Evolutionary conservation across 2,888 invertebrate genomes (phyloP), one percentile per base, ranked within the genome.

Genomic region (Selenia dentaria): DNA sequence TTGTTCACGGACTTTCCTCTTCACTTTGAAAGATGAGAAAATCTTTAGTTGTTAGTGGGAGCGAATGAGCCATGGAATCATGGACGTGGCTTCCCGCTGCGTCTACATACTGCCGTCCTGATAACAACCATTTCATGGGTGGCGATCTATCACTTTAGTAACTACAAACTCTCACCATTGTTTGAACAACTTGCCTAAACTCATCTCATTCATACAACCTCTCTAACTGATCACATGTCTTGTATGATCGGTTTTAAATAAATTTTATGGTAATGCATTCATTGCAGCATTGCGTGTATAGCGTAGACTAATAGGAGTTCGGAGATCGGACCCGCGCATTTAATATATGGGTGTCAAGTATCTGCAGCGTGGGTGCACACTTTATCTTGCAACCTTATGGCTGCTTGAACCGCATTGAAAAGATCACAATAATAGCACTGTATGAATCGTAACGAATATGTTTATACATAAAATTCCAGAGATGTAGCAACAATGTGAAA

Each of bases 71-170:
- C 8, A 2, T 31, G 31, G 36, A 22, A 1, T 10, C 25, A 10
- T 47, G 67, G 59, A 51, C 52, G 52, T 54, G 62, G 65, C 64
- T 60, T 69, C 78, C 80, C 75, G 77, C 70, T 53, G 80, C 57
- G 76, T 63, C 66, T 57, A 59, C 61, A 56, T 53, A 63, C 54
- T 55, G 65, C 54, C 46, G 28, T 51, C 56, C 59, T 58, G 79
- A 79, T 82, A 80, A 77, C 70, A 76, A 75, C 79, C 73, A 72
- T 73, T 69, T 74, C 74, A 78, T 75, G 82, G 79, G 76, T 76
- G 80, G 79, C 70, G 66, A 64, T 70, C 65, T 67, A 66, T 76
- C 75, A 67, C 62, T 62, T 66, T 61, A 72, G 68, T 70, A 67
- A 47, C 64, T 62, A 66, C 57, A 62, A 71, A 74, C 73, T 73